These are phyloP conservation scores for Jaculus jaculus DNA, from an alignment of 2,113 vertebrate genomes.

Conservation along the genomic window DNA sequence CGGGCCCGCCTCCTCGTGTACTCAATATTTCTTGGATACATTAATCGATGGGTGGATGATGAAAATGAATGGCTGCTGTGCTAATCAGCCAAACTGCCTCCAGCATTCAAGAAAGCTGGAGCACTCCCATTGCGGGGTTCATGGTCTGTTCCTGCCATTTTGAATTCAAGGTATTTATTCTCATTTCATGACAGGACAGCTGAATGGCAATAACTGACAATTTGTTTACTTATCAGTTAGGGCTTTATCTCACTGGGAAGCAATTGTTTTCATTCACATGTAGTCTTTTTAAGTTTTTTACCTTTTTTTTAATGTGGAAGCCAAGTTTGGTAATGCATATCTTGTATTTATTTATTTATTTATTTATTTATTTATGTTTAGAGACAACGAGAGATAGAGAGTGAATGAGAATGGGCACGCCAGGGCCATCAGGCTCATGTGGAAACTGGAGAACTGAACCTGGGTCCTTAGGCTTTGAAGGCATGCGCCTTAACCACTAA, in stretches of 20 bases:
- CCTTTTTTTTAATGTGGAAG: too few species aligned
- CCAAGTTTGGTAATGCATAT: too few species aligned
- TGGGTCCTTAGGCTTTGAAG: too few species aligned
- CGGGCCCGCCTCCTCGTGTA: not conserved
- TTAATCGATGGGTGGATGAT: not conserved
- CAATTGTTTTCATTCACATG: slow-evolving; percentile 1
- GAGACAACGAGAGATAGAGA: too few species aligned
- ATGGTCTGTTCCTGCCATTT: not conserved
- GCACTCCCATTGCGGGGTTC: not conserved
- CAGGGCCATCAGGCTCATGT: too few species aligned
- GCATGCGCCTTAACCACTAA: too few species aligned
- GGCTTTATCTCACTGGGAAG: slow-evolving; percentile 4
- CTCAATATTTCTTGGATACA: not conserved
- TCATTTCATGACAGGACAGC: slow-evolving; percentile 20
- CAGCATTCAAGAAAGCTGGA: slow-evolving; percentile 9
- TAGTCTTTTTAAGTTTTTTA: too few species aligned
- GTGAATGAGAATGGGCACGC: too few species aligned
- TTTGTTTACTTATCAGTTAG: not conserved
- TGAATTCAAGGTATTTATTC: slow-evolving; percentile 13
- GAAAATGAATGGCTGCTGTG: not conserved
- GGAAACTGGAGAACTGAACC: too few species aligned
- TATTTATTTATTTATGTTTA: too few species aligned
- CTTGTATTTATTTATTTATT: too few species aligned
- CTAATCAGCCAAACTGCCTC: not conserved
- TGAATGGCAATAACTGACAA: not conserved